Conservation (phyloP, 2,797 vertebrate genomes). For the Gobio occitaniae region DNA sequence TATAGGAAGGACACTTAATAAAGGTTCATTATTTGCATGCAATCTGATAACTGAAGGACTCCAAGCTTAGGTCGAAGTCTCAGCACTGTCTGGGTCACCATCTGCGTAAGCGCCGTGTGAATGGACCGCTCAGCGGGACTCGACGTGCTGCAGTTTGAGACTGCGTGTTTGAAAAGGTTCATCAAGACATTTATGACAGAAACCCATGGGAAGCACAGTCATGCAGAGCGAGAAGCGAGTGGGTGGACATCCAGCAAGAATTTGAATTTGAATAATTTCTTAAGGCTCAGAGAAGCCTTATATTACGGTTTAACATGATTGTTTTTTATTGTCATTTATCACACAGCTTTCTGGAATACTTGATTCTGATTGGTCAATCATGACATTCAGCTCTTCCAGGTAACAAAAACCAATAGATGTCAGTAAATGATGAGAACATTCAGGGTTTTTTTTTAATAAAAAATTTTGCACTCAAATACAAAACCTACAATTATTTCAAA, state of each 20-base stretch:
- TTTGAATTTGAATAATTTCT: constrained; percentile 10
- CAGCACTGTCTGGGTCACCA: constrained; percentile 9
- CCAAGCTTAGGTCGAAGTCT: not conserved
- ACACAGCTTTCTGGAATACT: not conserved
- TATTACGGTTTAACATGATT: not conserved
- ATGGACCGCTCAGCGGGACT: constrained; percentile 26
- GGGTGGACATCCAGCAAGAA: not conserved
- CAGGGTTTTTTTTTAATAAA: too few species aligned
- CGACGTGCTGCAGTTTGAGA: not conserved
- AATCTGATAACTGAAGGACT: not conserved
- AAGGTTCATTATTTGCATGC: not conserved
- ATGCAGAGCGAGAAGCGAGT: constrained; percentile 11
- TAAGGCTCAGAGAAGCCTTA: not conserved
- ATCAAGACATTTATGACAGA: constrained; percentile 30
- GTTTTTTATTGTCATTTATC: not conserved
- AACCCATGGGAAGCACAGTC: constrained; percentile 17
- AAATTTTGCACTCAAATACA: not conserved
- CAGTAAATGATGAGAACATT: not conserved
- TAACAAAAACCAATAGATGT: not conserved
- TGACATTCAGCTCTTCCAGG: too few species aligned
- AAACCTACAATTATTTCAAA: not conserved
- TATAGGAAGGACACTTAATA: not conserved
- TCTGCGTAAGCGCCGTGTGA: constrained; percentile 5
- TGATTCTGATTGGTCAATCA: not conserved
- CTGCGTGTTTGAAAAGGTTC: constrained; percentile 31